Conservation (phyloP, 2,797 vertebrate genomes). For the Nyctibius grandis region DNA sequence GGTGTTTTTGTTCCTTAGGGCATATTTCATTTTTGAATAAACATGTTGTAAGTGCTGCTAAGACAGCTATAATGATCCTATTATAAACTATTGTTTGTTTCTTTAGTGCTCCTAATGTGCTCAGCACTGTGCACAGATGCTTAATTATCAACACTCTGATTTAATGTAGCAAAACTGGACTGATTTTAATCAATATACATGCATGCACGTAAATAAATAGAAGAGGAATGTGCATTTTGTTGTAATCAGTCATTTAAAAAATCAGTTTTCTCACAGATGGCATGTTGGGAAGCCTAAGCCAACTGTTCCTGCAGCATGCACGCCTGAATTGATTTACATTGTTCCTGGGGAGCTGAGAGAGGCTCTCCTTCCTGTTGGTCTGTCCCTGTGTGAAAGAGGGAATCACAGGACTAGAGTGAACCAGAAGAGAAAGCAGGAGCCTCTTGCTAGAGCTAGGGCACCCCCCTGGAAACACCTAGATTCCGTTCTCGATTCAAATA, state of each 20-base stretch:
- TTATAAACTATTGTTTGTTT: slow-evolving; percentile 41
- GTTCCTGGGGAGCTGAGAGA: background rate
- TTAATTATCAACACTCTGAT: slow-evolving; percentile 14
- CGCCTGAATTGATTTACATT: background rate
- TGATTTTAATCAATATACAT: slow-evolving; percentile 21
- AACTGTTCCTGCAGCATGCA: background rate
- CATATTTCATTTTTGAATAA: slow-evolving; percentile 51
- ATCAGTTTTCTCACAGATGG: background rate
- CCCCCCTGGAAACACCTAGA: background rate
- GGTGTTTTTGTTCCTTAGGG: slow-evolving; percentile 4
- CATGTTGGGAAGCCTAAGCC: background rate
- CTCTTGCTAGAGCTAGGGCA: background rate
- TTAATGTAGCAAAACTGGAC: background rate
- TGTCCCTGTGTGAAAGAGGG: background rate
- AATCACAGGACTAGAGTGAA: background rate
- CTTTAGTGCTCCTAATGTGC: slow-evolving; percentile 1
- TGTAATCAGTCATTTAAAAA: background rate
- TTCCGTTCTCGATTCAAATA: background rate
- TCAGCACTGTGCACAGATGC: slow-evolving; percentile 5
- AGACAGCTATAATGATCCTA: slow-evolving; percentile 25
- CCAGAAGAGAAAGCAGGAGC: background rate
- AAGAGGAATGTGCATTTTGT: background rate
- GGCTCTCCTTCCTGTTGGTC: background rate
- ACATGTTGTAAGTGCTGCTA: slow-evolving; percentile 27
- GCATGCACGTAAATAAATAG: background rate